Conservation (phyloP, 2,888 invertebrate species). For the Machimus rusticus region DNA sequence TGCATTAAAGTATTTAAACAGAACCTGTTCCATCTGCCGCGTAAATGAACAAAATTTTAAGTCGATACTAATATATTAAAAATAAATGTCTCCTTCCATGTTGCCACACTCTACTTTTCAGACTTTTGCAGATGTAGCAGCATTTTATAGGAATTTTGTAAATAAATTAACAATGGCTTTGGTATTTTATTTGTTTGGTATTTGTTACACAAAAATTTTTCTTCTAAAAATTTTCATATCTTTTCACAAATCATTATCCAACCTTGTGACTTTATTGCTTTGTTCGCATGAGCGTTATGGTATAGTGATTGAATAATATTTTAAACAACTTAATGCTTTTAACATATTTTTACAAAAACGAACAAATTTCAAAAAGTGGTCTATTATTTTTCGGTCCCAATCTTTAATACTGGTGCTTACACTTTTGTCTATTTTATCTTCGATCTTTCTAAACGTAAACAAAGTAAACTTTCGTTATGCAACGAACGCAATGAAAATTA, state of each 20-base stretch:
- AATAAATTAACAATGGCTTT: background rate
- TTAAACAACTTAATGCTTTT: background rate
- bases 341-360: background rate
- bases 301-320: background rate
- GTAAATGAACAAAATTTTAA: background rate
- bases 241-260: background rate
- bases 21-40: background rate
- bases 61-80: background rate
- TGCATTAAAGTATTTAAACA: background rate
- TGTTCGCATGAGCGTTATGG: background rate
- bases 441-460: background rate
- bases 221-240: background rate
- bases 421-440: background rate
- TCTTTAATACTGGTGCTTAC: background rate
- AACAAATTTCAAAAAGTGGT: background rate
- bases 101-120: background rate
- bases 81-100: background rate
- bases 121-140: background rate
- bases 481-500: background rate
- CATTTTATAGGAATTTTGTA: background rate
- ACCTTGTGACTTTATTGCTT: background rate
- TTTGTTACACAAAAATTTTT: background rate
- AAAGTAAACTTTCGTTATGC: background rate
- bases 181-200: background rate
- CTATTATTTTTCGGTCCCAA: background rate